Conservation (phyloP, 2,888 invertebrate genomes). For the Uropetala carovei region DNA sequence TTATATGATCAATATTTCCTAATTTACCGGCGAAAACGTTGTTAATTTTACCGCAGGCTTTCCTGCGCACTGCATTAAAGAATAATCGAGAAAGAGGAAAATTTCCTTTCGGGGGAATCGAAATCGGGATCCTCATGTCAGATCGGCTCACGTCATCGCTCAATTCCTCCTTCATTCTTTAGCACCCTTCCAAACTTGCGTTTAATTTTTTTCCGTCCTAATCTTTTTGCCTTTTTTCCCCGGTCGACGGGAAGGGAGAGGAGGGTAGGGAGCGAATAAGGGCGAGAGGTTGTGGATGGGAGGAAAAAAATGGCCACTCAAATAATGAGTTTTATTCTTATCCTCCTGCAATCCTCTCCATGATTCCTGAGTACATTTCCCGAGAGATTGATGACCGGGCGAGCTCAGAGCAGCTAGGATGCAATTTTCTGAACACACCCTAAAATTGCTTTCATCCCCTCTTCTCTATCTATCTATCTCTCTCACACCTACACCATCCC, state of each 20-base stretch:
- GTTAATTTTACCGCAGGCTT: too few species aligned
- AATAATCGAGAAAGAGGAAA: too few species aligned
- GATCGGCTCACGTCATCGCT: not conserved
- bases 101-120: too few species aligned
- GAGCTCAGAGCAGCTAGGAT: slow-evolving; percentile 1
- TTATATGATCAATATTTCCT: too few species aligned
- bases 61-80: too few species aligned
- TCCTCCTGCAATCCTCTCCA: slow-evolving; percentile 5
- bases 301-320: slow-evolving; percentile 28
- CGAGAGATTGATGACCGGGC: slow-evolving; percentile 24
- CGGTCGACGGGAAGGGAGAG: not conserved
- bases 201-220: not conserved
- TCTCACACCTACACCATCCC: not conserved
- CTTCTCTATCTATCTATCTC: not conserved
- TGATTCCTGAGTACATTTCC: slow-evolving; percentile 6
- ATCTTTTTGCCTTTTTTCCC: not conserved
- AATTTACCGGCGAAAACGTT: too few species aligned
- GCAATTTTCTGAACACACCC: slow-evolving; percentile 32
- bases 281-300: not conserved
- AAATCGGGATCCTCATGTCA: not conserved
- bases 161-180: not conserved
- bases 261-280: not conserved
- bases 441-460: slow-evolving; percentile 9
- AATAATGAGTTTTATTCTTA: slow-evolving; percentile 32
- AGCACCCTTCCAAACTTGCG: not conserved